Percentiles rank a stretch among this genome's conserved stretches.
Evolutionary conservation across 30 jellyfish, hydroid and myxozoan species (phyloP).

Genomic region (Hydractinia echinata): DNA sequence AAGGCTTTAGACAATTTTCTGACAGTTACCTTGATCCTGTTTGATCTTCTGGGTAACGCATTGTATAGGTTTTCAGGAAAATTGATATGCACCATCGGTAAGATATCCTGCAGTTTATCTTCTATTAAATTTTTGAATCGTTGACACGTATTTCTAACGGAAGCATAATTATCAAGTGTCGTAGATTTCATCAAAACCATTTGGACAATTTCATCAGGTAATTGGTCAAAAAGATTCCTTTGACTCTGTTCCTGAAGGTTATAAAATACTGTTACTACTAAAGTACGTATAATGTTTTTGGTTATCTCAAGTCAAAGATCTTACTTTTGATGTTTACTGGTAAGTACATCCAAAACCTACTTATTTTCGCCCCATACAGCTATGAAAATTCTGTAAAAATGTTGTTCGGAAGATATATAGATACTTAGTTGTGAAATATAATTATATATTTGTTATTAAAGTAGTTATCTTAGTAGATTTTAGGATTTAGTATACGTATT

Average conservation of each 20-base stretch:
- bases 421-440: too few species aligned
- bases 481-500: too few species aligned
- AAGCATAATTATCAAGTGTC: conserved; percentile 15
- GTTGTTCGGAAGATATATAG: too few species aligned
- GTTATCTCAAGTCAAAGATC: too few species aligned
- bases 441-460: too few species aligned
- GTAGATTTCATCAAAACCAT: conserved; percentile 4
- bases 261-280: too few species aligned
- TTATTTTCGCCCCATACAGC: too few species aligned
- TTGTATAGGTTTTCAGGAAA: conserved; percentile 15
- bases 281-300: too few species aligned
- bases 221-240: conserved; percentile 14
- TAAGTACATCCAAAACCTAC: too few species aligned
- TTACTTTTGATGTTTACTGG: too few species aligned
- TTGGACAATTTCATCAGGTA: conserved; percentile 15
- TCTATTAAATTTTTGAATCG: conserved; percentile 13
- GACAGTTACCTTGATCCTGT: conserved; percentile 12
- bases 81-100: conserved; percentile 21
- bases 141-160: conserved; percentile 23
- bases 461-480: too few species aligned
- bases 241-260: conserved; percentile 13
- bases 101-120: conserved; percentile 11
- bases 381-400: too few species aligned
- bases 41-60: conserved; percentile 1
- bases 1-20: conserved; percentile 14